Evolutionary conservation across 2,888 invertebrate species (phyloP).

Genomic region (Petrophora chlorosata): DNA sequence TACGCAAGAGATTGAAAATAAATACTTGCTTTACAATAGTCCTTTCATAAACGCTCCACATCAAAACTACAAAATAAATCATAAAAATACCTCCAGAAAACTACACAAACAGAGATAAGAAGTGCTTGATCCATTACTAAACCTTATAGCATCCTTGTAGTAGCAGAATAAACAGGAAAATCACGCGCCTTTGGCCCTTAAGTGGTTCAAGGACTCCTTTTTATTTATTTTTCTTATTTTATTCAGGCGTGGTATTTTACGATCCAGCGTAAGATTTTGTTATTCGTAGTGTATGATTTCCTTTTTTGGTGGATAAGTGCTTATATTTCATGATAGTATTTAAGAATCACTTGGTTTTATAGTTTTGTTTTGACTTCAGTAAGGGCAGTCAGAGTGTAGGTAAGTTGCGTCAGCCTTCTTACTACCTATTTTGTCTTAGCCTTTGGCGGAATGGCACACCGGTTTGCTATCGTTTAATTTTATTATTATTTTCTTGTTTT

Average conservation of each 20-base stretch:
- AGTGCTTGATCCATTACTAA: constrained; percentile 24
- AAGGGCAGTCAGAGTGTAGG: too few species aligned
- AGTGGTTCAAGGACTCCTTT: constrained; percentile 24
- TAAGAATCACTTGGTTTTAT: not conserved
- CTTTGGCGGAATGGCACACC: too few species aligned
- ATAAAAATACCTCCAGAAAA: constrained; percentile 1
- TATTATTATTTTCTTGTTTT: too few species aligned
- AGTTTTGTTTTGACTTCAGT: too few species aligned
- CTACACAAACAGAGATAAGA: constrained; percentile 11
- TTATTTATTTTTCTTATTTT: constrained; percentile 28
- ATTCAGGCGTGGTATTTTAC: constrained; percentile 20
- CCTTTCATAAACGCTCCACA: too few species aligned
- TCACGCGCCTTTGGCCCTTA: constrained; percentile 21
- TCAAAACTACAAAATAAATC: too few species aligned
- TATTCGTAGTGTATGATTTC: constrained; percentile 8
- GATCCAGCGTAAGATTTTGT: constrained; percentile 13
- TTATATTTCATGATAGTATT: too few species aligned
- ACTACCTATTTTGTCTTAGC: too few species aligned
- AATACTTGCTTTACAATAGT: too few species aligned
- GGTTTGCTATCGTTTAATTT: too few species aligned
- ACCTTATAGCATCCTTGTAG: constrained; percentile 22
- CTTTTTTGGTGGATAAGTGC: constrained; percentile 8
- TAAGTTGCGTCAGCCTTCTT: too few species aligned
- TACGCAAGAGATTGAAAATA: too few species aligned
- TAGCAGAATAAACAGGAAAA: constrained; percentile 26